A percentile compares a stretch with the other conserved stretches of the same genome.
These are phyloP conservation scores for Anguilla japonica DNA, from an alignment of 2,113 vertebrate genomes.

Conservation along the genomic window DNA sequence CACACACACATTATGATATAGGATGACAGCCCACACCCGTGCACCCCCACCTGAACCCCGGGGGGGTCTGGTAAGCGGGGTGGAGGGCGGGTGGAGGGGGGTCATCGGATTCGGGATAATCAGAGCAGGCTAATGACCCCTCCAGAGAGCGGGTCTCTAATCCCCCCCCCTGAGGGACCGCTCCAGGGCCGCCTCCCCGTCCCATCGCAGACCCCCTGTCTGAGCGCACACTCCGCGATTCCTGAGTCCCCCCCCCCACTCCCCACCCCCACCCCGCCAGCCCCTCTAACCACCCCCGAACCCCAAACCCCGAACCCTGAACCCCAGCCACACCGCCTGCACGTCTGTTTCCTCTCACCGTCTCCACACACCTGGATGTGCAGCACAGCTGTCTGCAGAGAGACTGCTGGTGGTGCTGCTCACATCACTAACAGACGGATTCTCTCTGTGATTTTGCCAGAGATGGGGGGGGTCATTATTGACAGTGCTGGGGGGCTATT, in stretches of 20 bases:
- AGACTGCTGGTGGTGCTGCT: too few relatives aligned
- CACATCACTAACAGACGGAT: too few relatives aligned
- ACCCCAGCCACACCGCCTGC: too few relatives aligned
- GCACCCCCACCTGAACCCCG: constrained; percentile 35
- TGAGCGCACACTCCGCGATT: neutral
- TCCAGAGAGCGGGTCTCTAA: constrained; percentile 53
- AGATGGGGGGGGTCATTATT: too few relatives aligned
- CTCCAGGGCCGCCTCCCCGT: neutral
- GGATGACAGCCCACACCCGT: constrained; percentile 26
- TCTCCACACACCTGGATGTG: too few relatives aligned
- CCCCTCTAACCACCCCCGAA: too few relatives aligned
- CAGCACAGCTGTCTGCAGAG: too few relatives aligned
- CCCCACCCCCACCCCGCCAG: too few relatives aligned
- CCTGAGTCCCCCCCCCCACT: neutral
- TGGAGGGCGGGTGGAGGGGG: constrained; percentile 29
- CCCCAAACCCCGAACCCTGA: too few relatives aligned
- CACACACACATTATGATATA: constrained; percentile 24
- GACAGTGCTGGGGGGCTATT: too few relatives aligned
- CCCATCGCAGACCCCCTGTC: neutral
- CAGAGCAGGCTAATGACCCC: constrained; percentile 53
- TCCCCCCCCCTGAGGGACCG: constrained; percentile 32
- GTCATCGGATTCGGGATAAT: constrained; percentile 55
- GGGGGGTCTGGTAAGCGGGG: constrained; percentile 29
- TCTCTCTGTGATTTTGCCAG: too few relatives aligned
- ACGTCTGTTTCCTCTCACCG: too few relatives aligned